These are phyloP conservation scores for Casuarius casuarius DNA, from an alignment of 2,113 vertebrate species.

Conservation along the genomic window DNA sequence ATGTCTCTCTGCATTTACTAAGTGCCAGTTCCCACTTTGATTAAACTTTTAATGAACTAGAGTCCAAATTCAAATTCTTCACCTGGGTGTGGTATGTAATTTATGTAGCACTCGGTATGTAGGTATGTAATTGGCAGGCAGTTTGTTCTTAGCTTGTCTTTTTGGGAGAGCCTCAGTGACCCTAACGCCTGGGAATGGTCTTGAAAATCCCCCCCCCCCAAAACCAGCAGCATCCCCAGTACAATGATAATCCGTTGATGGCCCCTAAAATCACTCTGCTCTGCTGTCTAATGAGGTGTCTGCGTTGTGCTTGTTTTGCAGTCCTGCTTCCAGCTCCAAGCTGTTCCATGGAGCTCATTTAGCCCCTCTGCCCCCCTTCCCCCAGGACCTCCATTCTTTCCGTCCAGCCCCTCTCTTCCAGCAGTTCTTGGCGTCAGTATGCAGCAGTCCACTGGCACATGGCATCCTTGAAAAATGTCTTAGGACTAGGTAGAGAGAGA, in stretches of 20 bases:
- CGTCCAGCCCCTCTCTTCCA: neutral
- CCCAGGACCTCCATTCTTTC: neutral
- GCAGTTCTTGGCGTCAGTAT: neutral
- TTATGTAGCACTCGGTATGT: neutral
- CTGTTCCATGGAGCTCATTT: neutral
- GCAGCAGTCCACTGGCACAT: too few relatives aligned
- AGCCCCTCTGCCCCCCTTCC: neutral
- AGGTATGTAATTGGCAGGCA: neutral
- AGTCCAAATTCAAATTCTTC: neutral
- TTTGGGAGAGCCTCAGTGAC: neutral
- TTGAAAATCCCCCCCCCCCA: neutral
- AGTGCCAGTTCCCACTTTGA: neutral
- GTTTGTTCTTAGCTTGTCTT: neutral
- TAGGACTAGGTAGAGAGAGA: neutral
- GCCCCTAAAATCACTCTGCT: neutral
- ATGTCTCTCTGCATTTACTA: neutral
- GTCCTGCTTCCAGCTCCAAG: fast-evolving
- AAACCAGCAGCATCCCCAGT: neutral
- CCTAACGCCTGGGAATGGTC: neutral
- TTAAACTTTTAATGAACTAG: neutral
- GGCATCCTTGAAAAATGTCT: neutral
- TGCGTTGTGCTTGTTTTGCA: fast-evolving
- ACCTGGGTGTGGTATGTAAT: neutral
- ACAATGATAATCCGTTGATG: neutral
- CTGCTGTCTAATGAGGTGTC: neutral